phyloP scores from a whole-genome alignment of 2,797 vertebrate species.

The Zalophus californianus region DNA sequence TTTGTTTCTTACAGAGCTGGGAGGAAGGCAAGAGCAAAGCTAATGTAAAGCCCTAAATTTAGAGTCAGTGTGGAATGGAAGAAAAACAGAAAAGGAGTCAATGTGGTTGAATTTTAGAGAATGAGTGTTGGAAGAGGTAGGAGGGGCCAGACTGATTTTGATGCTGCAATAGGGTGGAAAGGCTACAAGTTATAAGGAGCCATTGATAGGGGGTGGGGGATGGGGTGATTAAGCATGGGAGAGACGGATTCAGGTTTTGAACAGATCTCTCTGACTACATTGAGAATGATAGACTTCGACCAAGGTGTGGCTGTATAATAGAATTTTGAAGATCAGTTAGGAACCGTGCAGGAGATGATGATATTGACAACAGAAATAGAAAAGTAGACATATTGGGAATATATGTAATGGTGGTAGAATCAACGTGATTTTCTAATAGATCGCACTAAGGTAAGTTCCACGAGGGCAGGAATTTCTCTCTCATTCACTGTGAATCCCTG shows the following conservation, averaged over 20 bases:
- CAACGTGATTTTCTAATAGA: background rate
- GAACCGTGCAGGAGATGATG: background rate
- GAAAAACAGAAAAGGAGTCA: background rate
- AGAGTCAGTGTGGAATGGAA: background rate
- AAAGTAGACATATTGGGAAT: background rate
- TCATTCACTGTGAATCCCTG: background rate
- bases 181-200: background rate
- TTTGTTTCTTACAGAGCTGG: background rate
- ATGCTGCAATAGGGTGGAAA: background rate
- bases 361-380: background rate
- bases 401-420: background rate
- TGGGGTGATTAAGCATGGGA: background rate
- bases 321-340: background rate
- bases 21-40: background rate
- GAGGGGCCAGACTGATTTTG: background rate
- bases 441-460: background rate
- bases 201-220: rapidly evolving
- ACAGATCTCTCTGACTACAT: background rate
- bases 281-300: background rate
- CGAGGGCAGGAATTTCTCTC: background rate
- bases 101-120: background rate
- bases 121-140: background rate
- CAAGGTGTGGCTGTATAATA: background rate
- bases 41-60: background rate
- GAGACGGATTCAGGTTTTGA: background rate